Evolutionary conservation across 2,797 vertebrate genomes (phyloP).

Genomic region (Dallia pectoralis): DNA sequence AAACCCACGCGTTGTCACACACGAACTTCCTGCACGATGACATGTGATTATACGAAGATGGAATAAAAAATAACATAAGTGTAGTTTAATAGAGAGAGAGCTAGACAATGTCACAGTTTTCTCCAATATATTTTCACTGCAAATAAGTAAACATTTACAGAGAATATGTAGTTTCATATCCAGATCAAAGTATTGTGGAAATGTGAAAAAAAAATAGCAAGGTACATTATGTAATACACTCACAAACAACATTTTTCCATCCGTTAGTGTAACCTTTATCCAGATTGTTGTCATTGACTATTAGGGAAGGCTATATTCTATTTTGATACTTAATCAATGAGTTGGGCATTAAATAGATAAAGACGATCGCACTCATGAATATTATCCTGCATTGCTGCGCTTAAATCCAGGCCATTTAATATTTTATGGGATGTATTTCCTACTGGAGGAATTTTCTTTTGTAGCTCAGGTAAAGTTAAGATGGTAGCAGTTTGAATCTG

Average conservation of each 20-base stretch:
- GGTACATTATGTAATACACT: background rate
- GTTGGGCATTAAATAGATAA: background rate
- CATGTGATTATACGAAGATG: background rate
- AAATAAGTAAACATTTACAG: background rate
- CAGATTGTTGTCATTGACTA: background rate
- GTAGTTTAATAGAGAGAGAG: background rate
- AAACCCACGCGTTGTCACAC: background rate
- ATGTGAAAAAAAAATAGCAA: background rate
- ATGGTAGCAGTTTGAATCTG: background rate
- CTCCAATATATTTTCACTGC: background rate
- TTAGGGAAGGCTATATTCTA: background rate
- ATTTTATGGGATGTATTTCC: background rate
- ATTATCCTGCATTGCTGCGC: background rate
- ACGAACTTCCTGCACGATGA: background rate
- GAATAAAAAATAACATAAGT: background rate
- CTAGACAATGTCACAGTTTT: background rate
- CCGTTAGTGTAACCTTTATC: background rate
- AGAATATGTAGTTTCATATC: background rate
- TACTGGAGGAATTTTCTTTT: background rate
- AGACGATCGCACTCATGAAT: background rate
- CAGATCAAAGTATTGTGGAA: background rate
- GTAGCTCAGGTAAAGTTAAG: background rate
- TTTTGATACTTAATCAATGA: background rate
- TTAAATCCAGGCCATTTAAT: background rate
- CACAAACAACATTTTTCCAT: background rate